A percentile compares a stretch with the other conserved stretches of the same genome.
phyloP scores from a whole-genome alignment of 2,888 invertebrate genomes.

The Spisula subtruncata region DNA sequence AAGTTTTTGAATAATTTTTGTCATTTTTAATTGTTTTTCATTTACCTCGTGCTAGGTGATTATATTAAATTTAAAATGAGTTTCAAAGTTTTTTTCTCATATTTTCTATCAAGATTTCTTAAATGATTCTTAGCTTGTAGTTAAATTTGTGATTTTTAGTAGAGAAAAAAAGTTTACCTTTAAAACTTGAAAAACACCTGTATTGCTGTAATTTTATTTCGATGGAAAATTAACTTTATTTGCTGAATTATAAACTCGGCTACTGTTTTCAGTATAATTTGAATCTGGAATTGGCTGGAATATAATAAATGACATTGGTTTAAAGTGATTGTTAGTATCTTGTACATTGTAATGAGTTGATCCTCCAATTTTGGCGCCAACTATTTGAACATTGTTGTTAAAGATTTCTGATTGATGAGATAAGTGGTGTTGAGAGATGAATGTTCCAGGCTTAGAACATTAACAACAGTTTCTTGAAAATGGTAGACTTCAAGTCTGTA shows the following conservation, averaged over 20 bases:
- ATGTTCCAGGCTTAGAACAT: background rate
- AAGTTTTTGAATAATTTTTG: background rate
- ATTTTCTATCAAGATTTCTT: no score
- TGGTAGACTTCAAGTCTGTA: conserved; percentile 7
- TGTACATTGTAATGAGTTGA: background rate
- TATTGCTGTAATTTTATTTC: background rate
- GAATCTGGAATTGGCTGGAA: background rate
- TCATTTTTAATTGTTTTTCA: background rate
- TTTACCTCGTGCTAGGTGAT: background rate
- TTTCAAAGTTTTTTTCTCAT: no score
- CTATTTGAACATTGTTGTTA: background rate
- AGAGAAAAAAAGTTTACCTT: no score
- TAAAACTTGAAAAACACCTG: no score
- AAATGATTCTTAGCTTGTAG: no score
- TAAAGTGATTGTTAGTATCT: background rate
- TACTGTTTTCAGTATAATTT: background rate
- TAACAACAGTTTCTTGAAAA: background rate
- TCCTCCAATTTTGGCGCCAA: conserved; percentile 8
- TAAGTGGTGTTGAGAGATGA: background rate
- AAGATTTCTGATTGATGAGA: background rate
- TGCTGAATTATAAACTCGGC: background rate
- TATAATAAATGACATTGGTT: background rate
- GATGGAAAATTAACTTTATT: background rate
- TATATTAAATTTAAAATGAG: background rate
- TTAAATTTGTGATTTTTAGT: no score